These are phyloP conservation scores for Penaeus vannamei DNA, from an alignment of 1,140 invertebrate genomes.

Conservation along the genomic window DNA sequence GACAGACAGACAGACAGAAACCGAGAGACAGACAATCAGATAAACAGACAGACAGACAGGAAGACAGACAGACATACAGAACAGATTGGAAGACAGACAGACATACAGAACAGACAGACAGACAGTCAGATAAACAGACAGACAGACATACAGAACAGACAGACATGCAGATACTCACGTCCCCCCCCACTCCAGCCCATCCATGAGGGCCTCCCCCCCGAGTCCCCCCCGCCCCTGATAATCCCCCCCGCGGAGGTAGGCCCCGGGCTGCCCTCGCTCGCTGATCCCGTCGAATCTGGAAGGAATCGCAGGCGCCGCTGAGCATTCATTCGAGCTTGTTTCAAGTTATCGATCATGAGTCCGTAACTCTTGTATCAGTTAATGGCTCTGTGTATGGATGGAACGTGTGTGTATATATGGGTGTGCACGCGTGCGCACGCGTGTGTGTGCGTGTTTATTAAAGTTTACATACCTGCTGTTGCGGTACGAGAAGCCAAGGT, in stretches of 20 bases:
- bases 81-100: too few relatives aligned
- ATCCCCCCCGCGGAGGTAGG: constrained; percentile 55
- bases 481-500: constrained; percentile 45
- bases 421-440: too few relatives aligned
- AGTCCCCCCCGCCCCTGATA: constrained; percentile 43
- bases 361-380: too few relatives aligned
- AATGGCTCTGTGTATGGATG: too few relatives aligned
- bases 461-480: constrained; percentile 47
- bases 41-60: too few relatives aligned
- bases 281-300: constrained; percentile 55
- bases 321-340: background rate
- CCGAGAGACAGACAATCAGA: too few relatives aligned
- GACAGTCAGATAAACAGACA: background rate
- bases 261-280: constrained; percentile 35
- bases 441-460: background rate
- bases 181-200: constrained; percentile 54
- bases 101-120: background rate
- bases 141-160: background rate
- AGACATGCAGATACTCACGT: background rate
- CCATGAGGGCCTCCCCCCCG: constrained; percentile 54
- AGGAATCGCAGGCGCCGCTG: background rate
- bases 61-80: too few relatives aligned
- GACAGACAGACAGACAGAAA: too few relatives aligned
- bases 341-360: too few relatives aligned
- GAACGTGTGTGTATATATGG: too few relatives aligned